Base-by-base conservation (phyloP, 2,797 vertebrate genomes). In the Coccyzus lansbergi region DNA sequence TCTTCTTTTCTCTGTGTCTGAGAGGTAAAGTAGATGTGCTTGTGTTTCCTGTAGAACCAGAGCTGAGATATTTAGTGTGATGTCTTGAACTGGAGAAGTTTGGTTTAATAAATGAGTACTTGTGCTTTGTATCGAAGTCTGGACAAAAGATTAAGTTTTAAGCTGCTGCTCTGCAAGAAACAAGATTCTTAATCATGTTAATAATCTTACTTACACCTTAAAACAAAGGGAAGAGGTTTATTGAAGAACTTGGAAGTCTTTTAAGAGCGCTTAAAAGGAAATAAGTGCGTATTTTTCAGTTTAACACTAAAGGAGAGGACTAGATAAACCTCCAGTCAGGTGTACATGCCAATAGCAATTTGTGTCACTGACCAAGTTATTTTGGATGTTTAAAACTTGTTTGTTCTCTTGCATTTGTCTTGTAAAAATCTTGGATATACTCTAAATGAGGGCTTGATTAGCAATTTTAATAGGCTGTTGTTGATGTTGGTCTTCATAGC, bases 251-350 rank as follows among this genome's bases (percentile, higher is more conserved):
- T 58, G 3, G 2, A 65, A 33, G 75, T 78, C 62, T 79, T 59
- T 4, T 42, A 28, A 62, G 75, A 60, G 22, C 7, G 8, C 9
- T 71, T 51, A 29, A 51, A 71, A 68, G 16, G 36, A 38, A 70
- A 16, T 25, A 56, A 4, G 9, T 48, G 7, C 0, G 0, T 26
- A 12, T 33, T 31, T 71, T 71, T 59, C 38, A 5, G 9, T 58
- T 91, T 69, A 72, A 19, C 58, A 22, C 29, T 53, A 12, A 69
- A 74, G 33, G 29, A 67, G 67, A 63, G 74, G 6, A 13, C 33
- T 51, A 36, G 67, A 10, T 77, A 44, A 12, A 9, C 31, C 53
- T 86, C 2, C 0, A 65, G 12, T 9, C 6, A 10, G 28, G 12
- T 5, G 3, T 34, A 24, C 36, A 2, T 51, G 25, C 29, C 49